Evolutionary conservation across 2,113 vertebrate genomes (phyloP).

Genomic region (Atherinomorus stipes): DNA sequence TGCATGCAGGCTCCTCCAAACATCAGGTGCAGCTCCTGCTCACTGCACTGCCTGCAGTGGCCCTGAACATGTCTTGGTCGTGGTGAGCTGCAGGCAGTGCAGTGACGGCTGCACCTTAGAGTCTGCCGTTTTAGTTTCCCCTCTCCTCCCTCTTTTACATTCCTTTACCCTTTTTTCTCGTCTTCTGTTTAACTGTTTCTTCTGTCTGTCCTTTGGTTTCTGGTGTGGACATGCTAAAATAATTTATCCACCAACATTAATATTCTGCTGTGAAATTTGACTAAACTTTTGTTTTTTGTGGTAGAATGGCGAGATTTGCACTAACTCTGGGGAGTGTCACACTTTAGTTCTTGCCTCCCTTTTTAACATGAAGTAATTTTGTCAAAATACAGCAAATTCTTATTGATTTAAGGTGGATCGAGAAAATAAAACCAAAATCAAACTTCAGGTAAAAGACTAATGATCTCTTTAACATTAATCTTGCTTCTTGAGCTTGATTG

Average conservation of each 20-base stretch:
- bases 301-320: conserved; percentile 7
- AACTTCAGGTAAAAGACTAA: background rate
- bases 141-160: conserved; percentile 16
- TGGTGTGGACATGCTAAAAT: conserved; percentile 21
- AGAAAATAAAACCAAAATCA: background rate
- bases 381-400: background rate
- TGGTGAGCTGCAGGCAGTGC: conserved; percentile 82
- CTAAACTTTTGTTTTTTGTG: background rate
- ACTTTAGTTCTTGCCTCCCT: background rate
- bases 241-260: background rate
- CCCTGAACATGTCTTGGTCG: conserved; percentile 25
- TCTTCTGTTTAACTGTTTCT: conserved; percentile 18
- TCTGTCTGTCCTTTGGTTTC: conserved; percentile 8
- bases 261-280: background rate
- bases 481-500: conserved; percentile 1
- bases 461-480: background rate
- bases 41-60: conserved; percentile 78
- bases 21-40: conserved; percentile 51
- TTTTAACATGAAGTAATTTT: too few species aligned
- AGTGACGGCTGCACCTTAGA: conserved; percentile 66
- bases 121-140: conserved; percentile 23
- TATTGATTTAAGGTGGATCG: background rate
- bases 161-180: conserved; percentile 30
- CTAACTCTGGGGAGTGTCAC: conserved; percentile 23
- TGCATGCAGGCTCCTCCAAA: conserved; percentile 89